Evolutionary conservation across 1,140 invertebrate species (phyloP).

Genomic region (Diorhabda elongata): DNA sequence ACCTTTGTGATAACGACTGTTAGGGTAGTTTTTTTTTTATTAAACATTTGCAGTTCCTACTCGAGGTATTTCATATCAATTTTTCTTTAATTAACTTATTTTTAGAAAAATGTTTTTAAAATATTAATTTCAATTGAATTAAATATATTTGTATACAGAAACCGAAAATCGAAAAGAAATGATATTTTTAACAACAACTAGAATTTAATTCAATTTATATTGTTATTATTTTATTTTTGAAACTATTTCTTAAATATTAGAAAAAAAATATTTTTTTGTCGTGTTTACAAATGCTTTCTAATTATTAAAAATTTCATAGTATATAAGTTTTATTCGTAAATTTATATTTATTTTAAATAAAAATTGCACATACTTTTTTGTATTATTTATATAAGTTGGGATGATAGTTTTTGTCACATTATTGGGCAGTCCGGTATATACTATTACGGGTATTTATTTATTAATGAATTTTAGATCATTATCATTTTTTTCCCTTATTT

Average conservation of each 20-base stretch:
- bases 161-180: no score
- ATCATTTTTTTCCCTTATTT: background rate
- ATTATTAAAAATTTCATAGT: conserved; percentile 5
- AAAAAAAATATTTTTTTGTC: background rate
- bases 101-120: no score
- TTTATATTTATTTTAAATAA: conserved; percentile 14
- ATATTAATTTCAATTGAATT: no score
- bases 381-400: background rate
- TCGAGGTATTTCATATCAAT: no score
- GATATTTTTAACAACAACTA: no score
- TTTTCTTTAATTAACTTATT: no score
- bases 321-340: background rate
- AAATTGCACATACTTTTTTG: conserved; percentile 5
- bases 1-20: no score
- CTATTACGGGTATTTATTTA: conserved; percentile 19
- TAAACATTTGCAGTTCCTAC: no score
- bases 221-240: no score
- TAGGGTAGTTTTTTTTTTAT: no score
- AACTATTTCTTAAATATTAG: background rate
- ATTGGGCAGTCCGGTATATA: background rate
- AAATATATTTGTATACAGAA: no score
- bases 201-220: no score
- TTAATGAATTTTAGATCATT: conserved; percentile 3
- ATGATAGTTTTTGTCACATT: conserved; percentile 17
- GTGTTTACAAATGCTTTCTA: background rate